Evolutionary conservation across 2,888 invertebrate species (phyloP).

Genomic region (Aporophyla nigra): DNA sequence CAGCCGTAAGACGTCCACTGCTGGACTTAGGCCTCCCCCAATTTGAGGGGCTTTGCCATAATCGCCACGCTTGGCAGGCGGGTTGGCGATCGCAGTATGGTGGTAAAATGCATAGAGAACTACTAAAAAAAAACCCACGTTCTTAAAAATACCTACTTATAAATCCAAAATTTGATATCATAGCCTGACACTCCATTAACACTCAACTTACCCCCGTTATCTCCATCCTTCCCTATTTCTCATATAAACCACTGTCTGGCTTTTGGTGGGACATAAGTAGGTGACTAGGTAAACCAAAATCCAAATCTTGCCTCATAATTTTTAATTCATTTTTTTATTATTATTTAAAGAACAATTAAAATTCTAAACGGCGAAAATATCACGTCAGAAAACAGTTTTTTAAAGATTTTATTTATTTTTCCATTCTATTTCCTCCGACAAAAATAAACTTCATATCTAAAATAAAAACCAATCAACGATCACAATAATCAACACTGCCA

Average conservation of each 20-base stretch:
- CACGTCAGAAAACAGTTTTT: not conserved
- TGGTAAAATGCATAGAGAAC: too few species aligned
- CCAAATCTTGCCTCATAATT: too few species aligned
- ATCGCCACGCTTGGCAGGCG: too few species aligned
- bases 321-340: not conserved
- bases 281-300: not conserved
- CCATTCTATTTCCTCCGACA: not conserved
- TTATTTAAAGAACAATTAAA: not conserved
- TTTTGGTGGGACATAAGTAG: not conserved
- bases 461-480: constrained; percentile 33
- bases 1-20: too few species aligned
- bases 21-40: too few species aligned
- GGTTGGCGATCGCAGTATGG: too few species aligned
- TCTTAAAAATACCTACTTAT: too few species aligned
- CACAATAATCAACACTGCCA: constrained; percentile 31
- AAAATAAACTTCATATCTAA: not conserved
- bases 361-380: not conserved
- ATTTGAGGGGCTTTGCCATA: too few species aligned
- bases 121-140: too few species aligned
- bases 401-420: not conserved
- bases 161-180: too few species aligned
- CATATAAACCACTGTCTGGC: not conserved
- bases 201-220: not conserved
- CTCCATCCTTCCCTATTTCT: not conserved
- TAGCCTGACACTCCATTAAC: not conserved